Evolutionary conservation across 2,888 invertebrate species (phyloP).

Genomic region (Meganola albula): DNA sequence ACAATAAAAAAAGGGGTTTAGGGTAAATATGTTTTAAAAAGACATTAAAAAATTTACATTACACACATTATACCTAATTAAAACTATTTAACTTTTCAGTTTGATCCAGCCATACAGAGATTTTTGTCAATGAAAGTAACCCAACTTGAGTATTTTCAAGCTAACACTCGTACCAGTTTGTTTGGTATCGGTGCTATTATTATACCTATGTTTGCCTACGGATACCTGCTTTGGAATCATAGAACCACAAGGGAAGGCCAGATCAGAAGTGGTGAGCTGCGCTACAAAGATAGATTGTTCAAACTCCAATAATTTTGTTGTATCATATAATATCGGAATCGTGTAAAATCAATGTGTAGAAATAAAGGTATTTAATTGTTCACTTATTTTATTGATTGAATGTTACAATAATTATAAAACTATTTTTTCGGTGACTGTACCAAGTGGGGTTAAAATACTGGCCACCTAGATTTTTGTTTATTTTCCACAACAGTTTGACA

Average conservation of each 20-base stretch:
- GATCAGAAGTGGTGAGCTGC: slow-evolving; percentile 83
- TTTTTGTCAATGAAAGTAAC: slow-evolving; percentile 84
- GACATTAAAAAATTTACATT: not conserved
- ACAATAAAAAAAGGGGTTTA: slow-evolving; percentile 7
- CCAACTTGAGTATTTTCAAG: slow-evolving; percentile 81
- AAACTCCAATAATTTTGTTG: slow-evolving; percentile 77
- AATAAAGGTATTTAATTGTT: slow-evolving; percentile 23
- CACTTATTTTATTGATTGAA: slow-evolving; percentile 4
- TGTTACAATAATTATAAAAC: no score
- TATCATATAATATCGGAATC: slow-evolving; percentile 10
- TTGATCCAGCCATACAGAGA: slow-evolving; percentile 87
- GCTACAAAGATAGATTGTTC: slow-evolving; percentile 84
- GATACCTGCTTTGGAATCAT: slow-evolving; percentile 70
- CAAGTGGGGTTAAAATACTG: no score
- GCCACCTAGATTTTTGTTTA: no score
- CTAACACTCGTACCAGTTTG: slow-evolving; percentile 76
- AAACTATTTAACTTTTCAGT: slow-evolving; percentile 74
- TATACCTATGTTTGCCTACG: slow-evolving; percentile 75
- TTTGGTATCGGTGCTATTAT: slow-evolving; percentile 71
- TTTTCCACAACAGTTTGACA: no score
- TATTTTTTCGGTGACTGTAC: not conserved
- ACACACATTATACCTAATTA: not conserved
- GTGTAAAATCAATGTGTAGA: slow-evolving; percentile 19
- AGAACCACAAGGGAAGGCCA: slow-evolving; percentile 75
- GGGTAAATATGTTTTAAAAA: not conserved